Evolutionary conservation across 2,797 vertebrate species (phyloP), one percentile per base, ranked within the genome.

Genomic region (Cyprinodon diabolis): DNA sequence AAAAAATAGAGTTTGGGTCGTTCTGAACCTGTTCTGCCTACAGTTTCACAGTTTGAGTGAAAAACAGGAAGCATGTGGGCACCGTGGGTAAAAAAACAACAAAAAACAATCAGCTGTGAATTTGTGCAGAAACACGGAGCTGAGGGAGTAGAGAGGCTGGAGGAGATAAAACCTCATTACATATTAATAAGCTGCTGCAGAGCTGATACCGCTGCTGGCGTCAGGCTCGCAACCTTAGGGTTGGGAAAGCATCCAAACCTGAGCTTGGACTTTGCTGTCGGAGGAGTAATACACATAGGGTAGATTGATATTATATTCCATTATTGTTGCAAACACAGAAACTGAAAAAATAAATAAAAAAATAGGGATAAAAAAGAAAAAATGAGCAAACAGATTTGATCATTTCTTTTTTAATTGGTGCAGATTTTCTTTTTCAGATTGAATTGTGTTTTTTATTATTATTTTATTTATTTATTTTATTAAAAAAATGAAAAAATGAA

Each of bases 111-210:
- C 21, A 47, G 25, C n/a, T 47, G 21, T 25, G 47, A 0, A 6
- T 48, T 15, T 51, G 25, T 71, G 78, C 54, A 47, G 60, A 63
- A 63, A 5, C 37, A 63, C 56, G 66, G 35, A 25, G 15, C 47
- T 55, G 0, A 2, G 37, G 43, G 60, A 68, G 45, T 4, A 58
- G 25, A 4, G 1, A 10, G 69, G 68, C 74, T 37, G 30, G 25
- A 37, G 48, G 55, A 70, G 66, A 81, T 84, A 87, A 30, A 30
- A 81, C 63, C 30, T 81, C 25, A 87, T 90, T 79, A 85, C 66
- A 79, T 73, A 83, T 87, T 66, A 25, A 87, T 83, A 55, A 58
- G 72, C n/a, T n/a, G 30, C 25, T 68, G 4, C 72, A 69, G 47
- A 80, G 30, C 1, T 58, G 65, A 86, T 71, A 62, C 49, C 11